A percentile compares a stretch with the other conserved stretches of the same genome.
Evolutionary conservation across 2,888 invertebrate genomes (phyloP).

Genomic region (Uropetala carovei): DNA sequence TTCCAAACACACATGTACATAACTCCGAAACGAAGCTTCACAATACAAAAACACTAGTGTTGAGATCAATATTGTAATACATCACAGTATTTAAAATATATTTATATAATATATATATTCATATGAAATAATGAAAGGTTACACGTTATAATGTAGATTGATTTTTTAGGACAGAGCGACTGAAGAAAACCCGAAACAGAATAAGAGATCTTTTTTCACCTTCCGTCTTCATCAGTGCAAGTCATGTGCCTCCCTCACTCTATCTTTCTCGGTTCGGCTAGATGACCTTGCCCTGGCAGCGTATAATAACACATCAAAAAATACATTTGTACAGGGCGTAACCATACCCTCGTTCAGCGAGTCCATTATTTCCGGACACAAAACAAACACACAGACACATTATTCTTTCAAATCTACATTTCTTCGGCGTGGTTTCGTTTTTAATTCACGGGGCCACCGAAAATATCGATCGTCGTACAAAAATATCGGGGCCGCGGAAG

Average conservation of each 20-base stretch:
- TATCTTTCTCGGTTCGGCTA: not conserved
- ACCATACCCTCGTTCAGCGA: not conserved
- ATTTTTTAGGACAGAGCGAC: slow-evolving; percentile 23
- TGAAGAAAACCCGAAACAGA: slow-evolving; percentile 20
- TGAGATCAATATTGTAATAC: slow-evolving; percentile 55
- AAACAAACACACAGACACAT: not conserved
- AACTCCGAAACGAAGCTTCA: slow-evolving; percentile 56
- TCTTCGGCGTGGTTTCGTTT: too few relatives aligned
- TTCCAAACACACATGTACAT: slow-evolving; percentile 48
- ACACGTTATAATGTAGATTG: slow-evolving; percentile 27
- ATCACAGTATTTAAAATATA: slow-evolving; percentile 57
- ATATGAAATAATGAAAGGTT: slow-evolving; percentile 62
- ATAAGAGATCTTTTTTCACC: slow-evolving; percentile 41
- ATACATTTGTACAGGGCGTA: not conserved
- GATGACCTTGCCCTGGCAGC: not conserved
- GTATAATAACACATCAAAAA: not conserved
- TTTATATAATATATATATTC: slow-evolving; percentile 57
- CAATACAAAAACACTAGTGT: slow-evolving; percentile 54
- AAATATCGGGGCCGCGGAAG: too few relatives aligned
- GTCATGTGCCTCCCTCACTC: not conserved
- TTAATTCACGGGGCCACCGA: too few relatives aligned
- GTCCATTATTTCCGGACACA: not conserved
- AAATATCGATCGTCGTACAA: too few relatives aligned
- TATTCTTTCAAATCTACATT: too few relatives aligned
- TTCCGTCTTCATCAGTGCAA: too few relatives aligned